phyloP scores from a whole-genome alignment of 2,113 vertebrate genomes.

The Pardalotus punctatus region DNA sequence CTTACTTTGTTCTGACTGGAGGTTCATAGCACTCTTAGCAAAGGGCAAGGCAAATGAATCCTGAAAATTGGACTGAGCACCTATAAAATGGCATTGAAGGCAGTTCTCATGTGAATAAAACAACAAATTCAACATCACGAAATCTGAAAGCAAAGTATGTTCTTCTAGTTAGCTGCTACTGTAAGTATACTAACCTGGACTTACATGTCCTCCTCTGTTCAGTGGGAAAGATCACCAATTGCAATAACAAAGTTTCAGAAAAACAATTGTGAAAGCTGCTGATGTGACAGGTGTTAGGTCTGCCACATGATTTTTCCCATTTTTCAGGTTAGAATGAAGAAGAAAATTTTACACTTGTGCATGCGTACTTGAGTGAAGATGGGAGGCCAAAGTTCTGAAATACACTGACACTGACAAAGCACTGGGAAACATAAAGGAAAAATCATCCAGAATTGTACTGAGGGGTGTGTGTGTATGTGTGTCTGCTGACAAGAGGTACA shows the following conservation, averaged over 20 bases:
- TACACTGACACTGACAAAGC: neutral
- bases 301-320: neutral
- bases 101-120: neutral
- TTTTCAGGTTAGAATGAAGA: neutral
- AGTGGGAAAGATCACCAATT: neutral
- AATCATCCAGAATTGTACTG: neutral
- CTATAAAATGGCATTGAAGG: neutral
- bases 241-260: neutral
- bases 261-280: neutral
- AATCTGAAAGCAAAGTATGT: neutral
- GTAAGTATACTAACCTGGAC: neutral
- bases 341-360: neutral
- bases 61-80: neutral
- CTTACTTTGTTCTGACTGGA: neutral
- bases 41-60: neutral
- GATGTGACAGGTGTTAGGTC: neutral
- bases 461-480: fast-evolving
- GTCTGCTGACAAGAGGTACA: neutral
- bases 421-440: neutral
- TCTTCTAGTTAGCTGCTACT: neutral
- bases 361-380: neutral
- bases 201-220: neutral
- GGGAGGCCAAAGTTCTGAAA: neutral
- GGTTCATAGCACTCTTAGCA: neutral
- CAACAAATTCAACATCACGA: neutral